Evolutionary conservation across 2,113 vertebrate genomes (phyloP), one percentile per base, ranked within the genome.

Genomic region (Taurulus bubalis): DNA sequence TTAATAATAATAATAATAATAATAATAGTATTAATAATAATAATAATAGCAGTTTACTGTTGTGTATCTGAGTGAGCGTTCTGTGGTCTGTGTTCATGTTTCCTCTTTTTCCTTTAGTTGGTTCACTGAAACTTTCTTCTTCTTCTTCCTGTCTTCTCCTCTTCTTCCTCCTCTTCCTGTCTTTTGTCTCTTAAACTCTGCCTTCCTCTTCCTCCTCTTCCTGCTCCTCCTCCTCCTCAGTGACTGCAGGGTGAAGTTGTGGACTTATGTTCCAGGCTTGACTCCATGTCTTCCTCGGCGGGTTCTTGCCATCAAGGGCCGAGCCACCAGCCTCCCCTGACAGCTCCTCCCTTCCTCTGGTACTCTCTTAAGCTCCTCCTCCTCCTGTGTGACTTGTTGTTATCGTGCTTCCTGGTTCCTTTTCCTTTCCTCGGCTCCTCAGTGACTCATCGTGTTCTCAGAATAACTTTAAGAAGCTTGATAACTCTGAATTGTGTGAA

Each of bases 241-340:
- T 89, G 98, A 99, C 96, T 98, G 98, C 96, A 96, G 97, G 93
- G 98, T 99, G 95, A 99, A 99, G 97, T 93, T 99, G 94, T 99
- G 98, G 98, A 98, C 89, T 94, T 99, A 99, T 96, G 96, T 99
- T 89, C 97, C 98, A 84, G 98, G 98, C 91, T 96, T 99, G 93
- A 99, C 97, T 92, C 98, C 98, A 68, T 99, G 98, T 96, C 97
- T 99, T 94, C 98, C 98, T 87, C 97, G 97, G 80, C 96, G 98
- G 75, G 97, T 99, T 92, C 96, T 99, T 95, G 98, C 98, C 95
- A 99, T 99, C 95, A 99, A 99, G 95, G 97, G 98, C 92, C 96
- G 97, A 87, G 97, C 98, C 94, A 98, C 97, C 95, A 99, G 97
- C 95, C 94, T 99, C 94, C 98, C 98, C 93, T 99, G 96, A 99